phyloP scores from a whole-genome alignment of 2,888 invertebrate genomes.

The Athetis lepigone region DNA sequence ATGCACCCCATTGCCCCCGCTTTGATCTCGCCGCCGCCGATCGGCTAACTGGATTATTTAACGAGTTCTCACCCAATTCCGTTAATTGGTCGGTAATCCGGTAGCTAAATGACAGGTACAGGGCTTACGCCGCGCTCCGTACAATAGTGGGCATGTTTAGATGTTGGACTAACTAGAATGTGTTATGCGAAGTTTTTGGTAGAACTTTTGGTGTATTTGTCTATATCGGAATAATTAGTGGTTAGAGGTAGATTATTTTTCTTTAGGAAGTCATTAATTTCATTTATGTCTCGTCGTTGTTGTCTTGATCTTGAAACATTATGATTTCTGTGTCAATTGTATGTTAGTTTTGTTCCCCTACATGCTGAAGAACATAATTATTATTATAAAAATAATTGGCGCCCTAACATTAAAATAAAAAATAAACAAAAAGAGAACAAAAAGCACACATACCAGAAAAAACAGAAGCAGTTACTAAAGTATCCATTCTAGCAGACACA shows the following conservation, averaged over 20 bases:
- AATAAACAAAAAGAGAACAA: not conserved
- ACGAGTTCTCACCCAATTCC: conserved; percentile 68
- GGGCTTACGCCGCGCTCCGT: conserved; percentile 37
- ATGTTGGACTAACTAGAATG: conserved; percentile 15
- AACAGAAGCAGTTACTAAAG: not conserved
- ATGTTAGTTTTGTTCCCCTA: too few relatives aligned
- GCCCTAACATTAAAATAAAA: too few relatives aligned
- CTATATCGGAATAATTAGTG: not conserved
- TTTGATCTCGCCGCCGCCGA: conserved; percentile 64
- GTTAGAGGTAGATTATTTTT: not conserved
- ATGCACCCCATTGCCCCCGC: conserved; percentile 61
- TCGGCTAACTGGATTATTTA: conserved; percentile 68
- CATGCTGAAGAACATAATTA: too few relatives aligned
- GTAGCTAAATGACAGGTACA: conserved; percentile 64
- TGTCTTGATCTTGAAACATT: too few relatives aligned
- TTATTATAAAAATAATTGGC: too few relatives aligned
- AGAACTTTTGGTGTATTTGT: conserved; percentile 1
- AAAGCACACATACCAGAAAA: not conserved
- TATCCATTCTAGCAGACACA: conserved; percentile 22
- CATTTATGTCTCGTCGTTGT: too few relatives aligned
- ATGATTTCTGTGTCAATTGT: too few relatives aligned
- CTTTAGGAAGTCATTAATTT: too few relatives aligned
- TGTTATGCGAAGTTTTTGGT: conserved; percentile 32
- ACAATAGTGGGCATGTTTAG: conserved; percentile 55
- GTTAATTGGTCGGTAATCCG: conserved; percentile 67